phyloP scores from a whole-genome alignment of 1,140 invertebrate genomes.

The Cotesia typhae region DNA sequence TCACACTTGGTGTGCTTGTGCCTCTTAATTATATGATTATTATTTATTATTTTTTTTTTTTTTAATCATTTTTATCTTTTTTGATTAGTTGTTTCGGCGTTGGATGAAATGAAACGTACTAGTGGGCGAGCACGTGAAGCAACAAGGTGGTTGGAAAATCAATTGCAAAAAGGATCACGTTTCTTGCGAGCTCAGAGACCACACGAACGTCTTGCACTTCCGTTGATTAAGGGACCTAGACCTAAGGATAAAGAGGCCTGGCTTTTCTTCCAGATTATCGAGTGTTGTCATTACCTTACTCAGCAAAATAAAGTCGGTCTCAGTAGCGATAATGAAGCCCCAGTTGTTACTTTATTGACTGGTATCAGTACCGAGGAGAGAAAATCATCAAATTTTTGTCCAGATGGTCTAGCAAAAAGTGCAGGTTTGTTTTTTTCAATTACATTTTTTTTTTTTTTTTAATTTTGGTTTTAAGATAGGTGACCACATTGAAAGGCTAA shows the following conservation, averaged over 20 bases:
- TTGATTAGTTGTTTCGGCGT: slow-evolving; percentile 79
- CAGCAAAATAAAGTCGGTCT: slow-evolving; percentile 69
- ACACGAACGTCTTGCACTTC: slow-evolving; percentile 77
- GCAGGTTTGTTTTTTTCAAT: slow-evolving; percentile 56
- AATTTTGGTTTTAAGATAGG: no score
- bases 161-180: slow-evolving; percentile 84
- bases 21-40: no score
- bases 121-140: slow-evolving; percentile 82
- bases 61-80: slow-evolving; percentile 36
- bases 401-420: slow-evolving; percentile 68
- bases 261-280: slow-evolving; percentile 75
- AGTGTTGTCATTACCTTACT: slow-evolving; percentile 75
- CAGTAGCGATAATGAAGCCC: slow-evolving; percentile 61
- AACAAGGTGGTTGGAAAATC: slow-evolving; percentile 89
- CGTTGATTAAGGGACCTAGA: slow-evolving; percentile 77
- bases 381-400: slow-evolving; percentile 57
- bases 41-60: neutral
- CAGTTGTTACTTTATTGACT: slow-evolving; percentile 70
- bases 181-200: slow-evolving; percentile 83
- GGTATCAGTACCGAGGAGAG: slow-evolving; percentile 62
- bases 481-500: no score
- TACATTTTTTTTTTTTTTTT: no score
- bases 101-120: slow-evolving; percentile 86
- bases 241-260: slow-evolving; percentile 75
- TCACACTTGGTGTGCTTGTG: no score